These are phyloP conservation scores for Agrochola circellaris DNA, from an alignment of 2,888 invertebrate genomes.

Conservation along the genomic window DNA sequence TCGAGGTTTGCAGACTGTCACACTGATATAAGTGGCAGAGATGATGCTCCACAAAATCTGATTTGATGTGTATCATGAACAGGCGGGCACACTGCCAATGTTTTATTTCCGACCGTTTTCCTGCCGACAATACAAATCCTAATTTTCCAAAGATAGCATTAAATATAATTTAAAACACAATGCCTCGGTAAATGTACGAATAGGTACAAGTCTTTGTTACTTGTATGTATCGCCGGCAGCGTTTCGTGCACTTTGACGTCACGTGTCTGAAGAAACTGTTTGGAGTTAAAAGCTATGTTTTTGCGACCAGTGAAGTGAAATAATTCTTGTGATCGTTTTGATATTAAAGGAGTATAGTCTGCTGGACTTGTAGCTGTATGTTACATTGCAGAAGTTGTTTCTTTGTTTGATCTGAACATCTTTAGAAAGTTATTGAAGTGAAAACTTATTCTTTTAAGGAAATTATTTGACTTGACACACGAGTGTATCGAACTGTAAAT, in stretches of 20 bases:
- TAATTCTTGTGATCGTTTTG: slow-evolving; percentile 44
- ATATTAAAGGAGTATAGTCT: slow-evolving; percentile 17
- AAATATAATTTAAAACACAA: slow-evolving; percentile 17
- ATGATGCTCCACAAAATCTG: background rate
- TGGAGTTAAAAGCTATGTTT: slow-evolving; percentile 34
- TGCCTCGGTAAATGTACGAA: background rate
- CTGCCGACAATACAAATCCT: background rate
- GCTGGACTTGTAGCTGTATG: background rate
- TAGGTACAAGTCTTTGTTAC: slow-evolving; percentile 27
- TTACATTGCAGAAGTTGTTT: slow-evolving; percentile 19
- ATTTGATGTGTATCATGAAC: background rate
- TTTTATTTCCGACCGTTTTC: too few species aligned
- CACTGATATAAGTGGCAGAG: background rate
- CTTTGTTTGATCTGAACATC: slow-evolving; percentile 32
- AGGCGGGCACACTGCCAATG: background rate
- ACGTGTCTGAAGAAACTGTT: slow-evolving; percentile 27
- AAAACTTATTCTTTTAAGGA: slow-evolving; percentile 34
- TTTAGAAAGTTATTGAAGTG: slow-evolving; percentile 27
- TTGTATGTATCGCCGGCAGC: background rate
- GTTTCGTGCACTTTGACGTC: slow-evolving; percentile 39
- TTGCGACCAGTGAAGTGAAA: slow-evolving; percentile 28
- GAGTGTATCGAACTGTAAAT: slow-evolving; percentile 25
- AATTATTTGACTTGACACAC: slow-evolving; percentile 26
- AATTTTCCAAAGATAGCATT: slow-evolving; percentile 8
- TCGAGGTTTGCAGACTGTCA: background rate